These are phyloP conservation scores for Emesis russula DNA, from an alignment of 2,888 invertebrate species.

Conservation along the genomic window DNA sequence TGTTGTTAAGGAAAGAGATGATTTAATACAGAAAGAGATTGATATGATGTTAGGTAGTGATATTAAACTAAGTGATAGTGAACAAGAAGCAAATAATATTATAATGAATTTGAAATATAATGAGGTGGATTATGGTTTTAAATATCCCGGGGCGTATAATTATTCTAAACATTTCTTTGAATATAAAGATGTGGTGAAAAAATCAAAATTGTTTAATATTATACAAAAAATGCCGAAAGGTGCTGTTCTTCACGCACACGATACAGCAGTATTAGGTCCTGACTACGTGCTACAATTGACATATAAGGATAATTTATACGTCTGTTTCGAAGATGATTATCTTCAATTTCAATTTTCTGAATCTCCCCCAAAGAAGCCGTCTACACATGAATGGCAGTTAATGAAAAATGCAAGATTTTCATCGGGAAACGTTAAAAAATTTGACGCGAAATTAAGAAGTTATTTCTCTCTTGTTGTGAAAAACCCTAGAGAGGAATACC, in stretches of 20 bases:
- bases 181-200: slow-evolving; percentile 96
- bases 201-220: slow-evolving; percentile 96
- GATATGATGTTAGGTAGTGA: slow-evolving; percentile 95
- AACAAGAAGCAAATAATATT: slow-evolving; percentile 95
- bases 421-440: slow-evolving; percentile 93
- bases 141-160: slow-evolving; percentile 95
- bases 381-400: slow-evolving; percentile 93
- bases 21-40: slow-evolving; percentile 94
- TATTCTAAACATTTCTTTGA: slow-evolving; percentile 97
- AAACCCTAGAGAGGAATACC: slow-evolving; percentile 93
- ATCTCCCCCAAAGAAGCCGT: slow-evolving; percentile 88
- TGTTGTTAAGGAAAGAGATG: slow-evolving; percentile 91
- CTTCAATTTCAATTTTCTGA: slow-evolving; percentile 91
- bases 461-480: slow-evolving; percentile 96
- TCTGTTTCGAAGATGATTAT: slow-evolving; percentile 92
- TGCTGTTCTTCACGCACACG: slow-evolving; percentile 97
- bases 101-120: slow-evolving; percentile 96
- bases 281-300: slow-evolving; percentile 97
- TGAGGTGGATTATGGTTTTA: slow-evolving; percentile 94
- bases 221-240: slow-evolving; percentile 98
- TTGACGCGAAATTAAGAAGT: slow-evolving; percentile 95
- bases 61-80: slow-evolving; percentile 94
- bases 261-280: slow-evolving; percentile 96
- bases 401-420: slow-evolving; percentile 94
- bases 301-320: slow-evolving; percentile 96